Evolutionary conservation across 2,888 invertebrate species (phyloP).

Genomic region (Drosophila vallismaia): DNA sequence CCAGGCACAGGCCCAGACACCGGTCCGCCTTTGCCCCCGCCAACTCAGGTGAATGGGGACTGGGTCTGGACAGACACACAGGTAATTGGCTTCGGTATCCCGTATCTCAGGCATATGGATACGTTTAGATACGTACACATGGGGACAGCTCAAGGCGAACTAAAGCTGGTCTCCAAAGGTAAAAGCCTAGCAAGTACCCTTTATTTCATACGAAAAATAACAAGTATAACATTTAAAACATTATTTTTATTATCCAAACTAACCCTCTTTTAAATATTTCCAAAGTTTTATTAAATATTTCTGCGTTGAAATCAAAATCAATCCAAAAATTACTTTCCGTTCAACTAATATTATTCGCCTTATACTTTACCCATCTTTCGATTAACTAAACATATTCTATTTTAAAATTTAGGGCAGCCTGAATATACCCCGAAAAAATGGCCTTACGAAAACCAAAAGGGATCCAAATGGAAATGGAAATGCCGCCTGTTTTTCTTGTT

Average conservation of each 20-base stretch:
- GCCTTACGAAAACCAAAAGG: neutral
- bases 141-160: conserved; percentile 6
- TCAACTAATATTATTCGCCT: neutral
- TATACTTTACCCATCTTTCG: neutral
- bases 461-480: neutral
- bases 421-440: neutral
- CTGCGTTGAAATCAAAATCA: no score
- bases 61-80: conserved; percentile 42
- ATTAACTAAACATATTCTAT: neutral
- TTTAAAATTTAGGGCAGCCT: neutral
- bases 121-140: conserved; percentile 65
- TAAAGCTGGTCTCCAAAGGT: neutral
- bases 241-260: no score
- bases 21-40: neutral
- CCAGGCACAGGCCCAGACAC: conserved; percentile 49
- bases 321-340: neutral
- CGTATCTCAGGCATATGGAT: conserved; percentile 66
- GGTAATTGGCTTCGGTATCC: conserved; percentile 72
- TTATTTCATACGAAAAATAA: neutral
- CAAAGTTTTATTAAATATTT: no score
- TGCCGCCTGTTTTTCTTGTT: neutral
- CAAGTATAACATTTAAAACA: no score
- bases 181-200: neutral
- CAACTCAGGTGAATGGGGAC: neutral
- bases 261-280: no score